These are phyloP conservation scores for Ormyrus labotus DNA, from an alignment of 2,888 invertebrate genomes.

Conservation along the genomic window DNA sequence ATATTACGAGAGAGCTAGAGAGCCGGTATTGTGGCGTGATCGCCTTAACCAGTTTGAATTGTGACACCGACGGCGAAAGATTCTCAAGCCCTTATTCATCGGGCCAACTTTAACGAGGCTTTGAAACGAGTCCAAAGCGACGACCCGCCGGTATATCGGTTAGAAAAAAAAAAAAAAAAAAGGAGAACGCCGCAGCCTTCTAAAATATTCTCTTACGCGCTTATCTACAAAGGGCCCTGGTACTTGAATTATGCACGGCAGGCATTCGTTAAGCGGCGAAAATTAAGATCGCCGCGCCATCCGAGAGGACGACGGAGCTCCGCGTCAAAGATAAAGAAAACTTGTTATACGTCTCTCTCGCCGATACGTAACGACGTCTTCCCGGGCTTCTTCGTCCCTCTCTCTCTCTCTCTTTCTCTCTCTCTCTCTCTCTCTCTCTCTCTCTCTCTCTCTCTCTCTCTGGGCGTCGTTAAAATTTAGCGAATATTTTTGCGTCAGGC, in stretches of 20 bases:
- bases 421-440: too few relatives aligned
- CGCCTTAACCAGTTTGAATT: conserved; percentile 27
- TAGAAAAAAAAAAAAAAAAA: too few relatives aligned
- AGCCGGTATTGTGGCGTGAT: conserved; percentile 6
- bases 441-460: not conserved
- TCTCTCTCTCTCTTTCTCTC: not conserved
- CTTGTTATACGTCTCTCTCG: conserved; percentile 31
- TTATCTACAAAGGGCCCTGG: too few relatives aligned
- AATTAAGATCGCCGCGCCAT: conserved; percentile 11
- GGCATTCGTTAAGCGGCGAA: conserved; percentile 33
- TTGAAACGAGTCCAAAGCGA: too few relatives aligned
- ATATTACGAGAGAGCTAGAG: conserved; percentile 10
- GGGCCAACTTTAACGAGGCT: conserved; percentile 2
- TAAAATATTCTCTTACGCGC: too few relatives aligned
- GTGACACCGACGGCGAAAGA: conserved; percentile 16
- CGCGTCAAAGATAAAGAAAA: conserved; percentile 26
- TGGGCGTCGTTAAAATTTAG: conserved; percentile 43
- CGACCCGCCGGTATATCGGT: too few relatives aligned
- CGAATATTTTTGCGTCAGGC: conserved; percentile 38
- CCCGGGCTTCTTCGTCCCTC: not conserved
- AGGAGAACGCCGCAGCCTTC: too few relatives aligned
- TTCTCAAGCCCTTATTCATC: not conserved
- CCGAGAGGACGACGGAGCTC: conserved; percentile 1
- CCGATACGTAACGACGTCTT: conserved; percentile 15
- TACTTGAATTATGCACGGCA: not conserved